Evolutionary conservation across 2,797 vertebrate genomes (phyloP).

Genomic region (Argya squamiceps): DNA sequence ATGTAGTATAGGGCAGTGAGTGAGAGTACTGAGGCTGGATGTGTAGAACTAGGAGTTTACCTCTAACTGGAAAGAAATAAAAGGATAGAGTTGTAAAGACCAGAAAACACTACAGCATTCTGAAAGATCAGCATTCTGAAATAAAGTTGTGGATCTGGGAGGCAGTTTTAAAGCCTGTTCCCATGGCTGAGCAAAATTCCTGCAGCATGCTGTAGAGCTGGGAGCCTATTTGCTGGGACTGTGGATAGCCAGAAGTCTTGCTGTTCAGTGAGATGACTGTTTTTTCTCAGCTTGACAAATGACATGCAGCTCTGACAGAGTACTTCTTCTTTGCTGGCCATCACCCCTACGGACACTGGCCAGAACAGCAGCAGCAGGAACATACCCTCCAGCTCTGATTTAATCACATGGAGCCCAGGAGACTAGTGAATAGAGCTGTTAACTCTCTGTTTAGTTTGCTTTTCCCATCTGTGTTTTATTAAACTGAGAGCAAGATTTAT

Average conservation of each 20-base stretch:
- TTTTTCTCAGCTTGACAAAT: slow-evolving; percentile 61
- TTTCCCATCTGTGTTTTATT: slow-evolving; percentile 70
- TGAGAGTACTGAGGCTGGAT: neutral
- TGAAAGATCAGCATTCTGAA: slow-evolving; percentile 21
- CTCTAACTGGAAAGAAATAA: neutral
- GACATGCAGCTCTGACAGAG: slow-evolving; percentile 45
- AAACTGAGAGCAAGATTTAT: slow-evolving; percentile 53
- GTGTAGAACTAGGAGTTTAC: neutral
- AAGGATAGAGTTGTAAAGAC: neutral
- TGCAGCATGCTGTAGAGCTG: slow-evolving; percentile 22
- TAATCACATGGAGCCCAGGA: slow-evolving; percentile 62
- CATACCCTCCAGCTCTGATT: slow-evolving; percentile 49
- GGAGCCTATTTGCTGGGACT: neutral
- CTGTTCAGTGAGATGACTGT: slow-evolving; percentile 19
- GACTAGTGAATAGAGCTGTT: slow-evolving; percentile 62
- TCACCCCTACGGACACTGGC: slow-evolving; percentile 63
- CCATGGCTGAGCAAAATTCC: slow-evolving; percentile 52
- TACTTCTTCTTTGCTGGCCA: slow-evolving; percentile 51
- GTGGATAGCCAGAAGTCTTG: slow-evolving; percentile 31
- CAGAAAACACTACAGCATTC: neutral
- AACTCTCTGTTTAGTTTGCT: slow-evolving; percentile 59
- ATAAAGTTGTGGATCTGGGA: slow-evolving; percentile 18
- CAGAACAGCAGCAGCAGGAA: slow-evolving; percentile 68
- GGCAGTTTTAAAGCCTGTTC: slow-evolving; percentile 35
- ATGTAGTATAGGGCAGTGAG: neutral